A percentile compares a stretch with the other conserved stretches of the same genome.
Conservation (phyloP, 2,113 vertebrate species). For the Mohoua ochrocephala region DNA sequence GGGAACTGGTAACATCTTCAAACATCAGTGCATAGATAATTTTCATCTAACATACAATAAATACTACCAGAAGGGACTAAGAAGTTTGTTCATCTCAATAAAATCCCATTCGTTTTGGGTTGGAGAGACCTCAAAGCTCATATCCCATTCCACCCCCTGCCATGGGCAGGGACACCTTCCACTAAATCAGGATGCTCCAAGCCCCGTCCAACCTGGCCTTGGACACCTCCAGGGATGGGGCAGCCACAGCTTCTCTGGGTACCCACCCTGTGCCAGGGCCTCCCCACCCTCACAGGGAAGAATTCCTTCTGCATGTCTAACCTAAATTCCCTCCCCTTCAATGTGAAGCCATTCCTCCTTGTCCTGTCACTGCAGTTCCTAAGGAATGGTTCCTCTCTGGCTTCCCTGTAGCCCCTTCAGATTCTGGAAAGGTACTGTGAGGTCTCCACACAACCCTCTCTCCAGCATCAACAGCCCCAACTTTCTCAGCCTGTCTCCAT, state of each 20-base stretch:
- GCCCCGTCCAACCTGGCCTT: background rate
- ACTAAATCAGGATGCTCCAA: rapidly evolving
- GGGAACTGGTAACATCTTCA: background rate
- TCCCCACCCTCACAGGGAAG: background rate
- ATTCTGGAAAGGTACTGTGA: background rate
- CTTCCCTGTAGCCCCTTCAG: background rate
- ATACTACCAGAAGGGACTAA: background rate
- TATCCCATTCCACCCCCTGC: background rate
- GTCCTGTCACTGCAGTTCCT: background rate
- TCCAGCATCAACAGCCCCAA: background rate
- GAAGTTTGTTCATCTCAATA: background rate
- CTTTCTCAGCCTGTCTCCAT: background rate
- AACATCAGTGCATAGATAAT: background rate
- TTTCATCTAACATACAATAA: background rate
- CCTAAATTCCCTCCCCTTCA: background rate
- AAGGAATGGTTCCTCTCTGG: background rate
- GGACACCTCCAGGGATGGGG: background rate
- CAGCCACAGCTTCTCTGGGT: background rate
- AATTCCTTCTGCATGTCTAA: background rate
- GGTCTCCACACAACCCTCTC: background rate
- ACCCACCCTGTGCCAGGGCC: background rate
- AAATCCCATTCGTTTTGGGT: background rate
- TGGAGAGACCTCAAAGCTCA: background rate
- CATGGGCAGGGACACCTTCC: background rate
- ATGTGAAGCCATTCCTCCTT: background rate